Percentiles rank a stretch among this genome's conserved stretches.
Conservation (phyloP, 2,113 vertebrate genomes). For the Bubalus kerabau region DNA sequence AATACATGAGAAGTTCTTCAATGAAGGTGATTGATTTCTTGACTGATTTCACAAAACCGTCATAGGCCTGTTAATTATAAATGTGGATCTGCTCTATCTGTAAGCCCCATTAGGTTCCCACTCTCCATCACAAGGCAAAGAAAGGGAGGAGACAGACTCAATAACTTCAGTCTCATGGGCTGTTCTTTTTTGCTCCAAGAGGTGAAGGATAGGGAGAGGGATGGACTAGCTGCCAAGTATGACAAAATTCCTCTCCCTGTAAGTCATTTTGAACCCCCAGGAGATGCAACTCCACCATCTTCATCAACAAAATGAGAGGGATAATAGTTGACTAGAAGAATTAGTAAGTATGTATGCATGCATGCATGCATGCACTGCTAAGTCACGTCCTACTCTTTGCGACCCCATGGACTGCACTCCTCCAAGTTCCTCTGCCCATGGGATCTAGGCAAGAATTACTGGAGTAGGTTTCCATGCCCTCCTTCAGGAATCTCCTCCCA, state of each 20-base stretch:
- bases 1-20: background rate
- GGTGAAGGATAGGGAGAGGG: background rate
- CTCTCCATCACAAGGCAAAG: background rate
- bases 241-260: background rate
- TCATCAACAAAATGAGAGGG: background rate
- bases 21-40: background rate
- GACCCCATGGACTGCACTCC: background rate
- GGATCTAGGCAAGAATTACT: background rate
- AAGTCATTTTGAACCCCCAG: background rate
- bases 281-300: background rate
- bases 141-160: rapidly evolving
- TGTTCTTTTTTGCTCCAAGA: background rate
- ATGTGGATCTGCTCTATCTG: background rate
- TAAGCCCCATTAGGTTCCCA: rapidly evolving
- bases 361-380: background rate
- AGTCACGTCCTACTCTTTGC: background rate
- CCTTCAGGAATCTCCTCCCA: background rate
- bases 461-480: background rate
- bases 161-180: background rate
- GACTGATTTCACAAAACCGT: background rate
- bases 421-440: background rate
- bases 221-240: rapidly evolving
- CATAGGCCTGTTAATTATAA: background rate
- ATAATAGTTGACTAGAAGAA: background rate
- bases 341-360: background rate